phyloP scores from a whole-genome alignment of 2,797 vertebrate genomes.

The Leucoraja ocellata region DNA sequence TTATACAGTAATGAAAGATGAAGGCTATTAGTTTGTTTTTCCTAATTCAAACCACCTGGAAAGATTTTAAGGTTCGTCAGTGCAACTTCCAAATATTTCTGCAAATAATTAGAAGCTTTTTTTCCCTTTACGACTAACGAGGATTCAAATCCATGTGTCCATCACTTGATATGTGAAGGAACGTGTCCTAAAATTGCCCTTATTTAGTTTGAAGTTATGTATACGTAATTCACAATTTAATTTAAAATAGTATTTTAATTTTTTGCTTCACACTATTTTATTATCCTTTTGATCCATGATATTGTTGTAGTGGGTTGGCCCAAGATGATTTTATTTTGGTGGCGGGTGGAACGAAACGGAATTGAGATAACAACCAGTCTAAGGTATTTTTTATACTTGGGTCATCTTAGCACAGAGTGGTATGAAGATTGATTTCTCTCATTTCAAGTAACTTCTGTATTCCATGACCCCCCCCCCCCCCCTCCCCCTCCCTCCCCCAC shows the following conservation, averaged over 20 bases:
- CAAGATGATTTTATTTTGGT: background rate
- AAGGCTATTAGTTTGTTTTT: background rate
- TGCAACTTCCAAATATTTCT: background rate
- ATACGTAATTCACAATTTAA: conserved; percentile 4
- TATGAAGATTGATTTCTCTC: too few relatives aligned
- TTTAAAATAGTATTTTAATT: background rate
- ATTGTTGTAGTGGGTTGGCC: background rate
- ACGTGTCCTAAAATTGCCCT: background rate
- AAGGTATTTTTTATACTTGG: background rate
- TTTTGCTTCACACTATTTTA: background rate
- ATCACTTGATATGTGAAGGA: background rate
- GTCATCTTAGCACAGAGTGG: too few relatives aligned
- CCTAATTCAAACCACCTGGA: background rate
- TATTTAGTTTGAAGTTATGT: background rate
- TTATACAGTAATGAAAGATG: background rate
- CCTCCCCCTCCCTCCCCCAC: too few relatives aligned
- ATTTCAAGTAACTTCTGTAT: too few relatives aligned
- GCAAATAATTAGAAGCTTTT: background rate
- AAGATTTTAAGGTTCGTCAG: background rate
- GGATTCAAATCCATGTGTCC: background rate
- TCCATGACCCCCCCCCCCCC: too few relatives aligned
- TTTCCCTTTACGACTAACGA: background rate
- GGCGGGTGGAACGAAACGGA: background rate
- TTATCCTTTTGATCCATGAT: background rate
- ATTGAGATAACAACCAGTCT: background rate